Percentiles rank a stretch among this genome's conserved stretches.
phyloP scores from a whole-genome alignment of 1,140 invertebrate species.

The Bombus superbus region DNA sequence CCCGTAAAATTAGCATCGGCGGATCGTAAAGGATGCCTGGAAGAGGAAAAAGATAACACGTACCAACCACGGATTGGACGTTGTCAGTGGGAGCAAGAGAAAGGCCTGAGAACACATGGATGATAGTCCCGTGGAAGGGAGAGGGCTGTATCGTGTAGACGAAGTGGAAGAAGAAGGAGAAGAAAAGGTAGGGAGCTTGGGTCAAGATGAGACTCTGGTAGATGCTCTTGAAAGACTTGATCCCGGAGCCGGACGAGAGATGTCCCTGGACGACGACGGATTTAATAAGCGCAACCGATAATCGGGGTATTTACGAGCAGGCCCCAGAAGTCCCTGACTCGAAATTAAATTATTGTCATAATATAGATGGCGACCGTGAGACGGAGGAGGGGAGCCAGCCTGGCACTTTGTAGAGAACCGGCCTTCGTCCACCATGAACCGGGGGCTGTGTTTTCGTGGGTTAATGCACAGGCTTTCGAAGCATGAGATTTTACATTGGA shows the following conservation, averaged over 20 bases:
- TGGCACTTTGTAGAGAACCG: conserved; percentile 9
- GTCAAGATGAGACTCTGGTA: conserved; percentile 48
- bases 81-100: conserved; percentile 36
- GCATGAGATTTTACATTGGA: neutral
- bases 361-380: conserved; percentile 70
- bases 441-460: neutral
- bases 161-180: neutral
- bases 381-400: neutral
- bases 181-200: neutral
- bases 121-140: conserved; percentile 54
- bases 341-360: conserved; percentile 80
- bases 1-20: conserved; percentile 79
- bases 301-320: conserved; percentile 65
- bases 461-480: neutral
- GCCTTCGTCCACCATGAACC: neutral
- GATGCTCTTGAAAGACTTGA: conserved; percentile 38
- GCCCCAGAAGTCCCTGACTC: conserved; percentile 51
- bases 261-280: conserved; percentile 68
- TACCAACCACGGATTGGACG: conserved; percentile 56
- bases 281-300: conserved; percentile 75
- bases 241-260: conserved; percentile 21
- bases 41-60: conserved; percentile 55
- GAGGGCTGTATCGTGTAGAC: neutral
- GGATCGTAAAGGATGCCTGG: conserved; percentile 77
- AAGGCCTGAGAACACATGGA: conserved; percentile 13